Conservation (phyloP, 1,140 invertebrate species). For the Gonatopus flavifemur region DNA sequence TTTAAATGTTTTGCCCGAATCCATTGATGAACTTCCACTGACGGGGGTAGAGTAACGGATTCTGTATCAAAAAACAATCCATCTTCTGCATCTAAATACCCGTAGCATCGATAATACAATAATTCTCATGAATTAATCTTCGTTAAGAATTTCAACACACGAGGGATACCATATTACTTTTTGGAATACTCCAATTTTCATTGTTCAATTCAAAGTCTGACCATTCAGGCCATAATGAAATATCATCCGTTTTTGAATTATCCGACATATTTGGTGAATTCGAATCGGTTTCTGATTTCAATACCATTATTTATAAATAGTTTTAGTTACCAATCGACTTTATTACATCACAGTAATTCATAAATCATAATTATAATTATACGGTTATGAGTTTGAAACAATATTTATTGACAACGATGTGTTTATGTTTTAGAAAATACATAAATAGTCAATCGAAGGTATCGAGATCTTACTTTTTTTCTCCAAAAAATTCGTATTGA, state of each 20-base stretch:
- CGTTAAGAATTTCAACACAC: background rate
- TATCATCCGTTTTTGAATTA: conserved; percentile 15
- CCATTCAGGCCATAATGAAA: conserved; percentile 27
- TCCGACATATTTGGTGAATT: conserved; percentile 19
- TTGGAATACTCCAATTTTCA: conserved; percentile 29
- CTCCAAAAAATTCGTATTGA: too few relatives aligned
- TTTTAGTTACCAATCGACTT: too few relatives aligned
- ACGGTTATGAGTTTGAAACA: too few relatives aligned
- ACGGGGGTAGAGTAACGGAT: conserved; percentile 19
- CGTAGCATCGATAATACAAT: background rate
- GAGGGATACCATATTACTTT: conserved; percentile 16
- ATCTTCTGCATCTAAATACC: conserved; percentile 12
- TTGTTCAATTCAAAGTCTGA: conserved; percentile 26
- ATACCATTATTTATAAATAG: too few relatives aligned
- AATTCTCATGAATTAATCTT: background rate
- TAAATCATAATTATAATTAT: too few relatives aligned
- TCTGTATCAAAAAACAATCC: conserved; percentile 21
- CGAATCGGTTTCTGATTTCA: too few relatives aligned
- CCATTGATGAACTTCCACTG: conserved; percentile 24
- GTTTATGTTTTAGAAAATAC: too few relatives aligned
- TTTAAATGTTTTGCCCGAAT: conserved; percentile 24
- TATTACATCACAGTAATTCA: too few relatives aligned
- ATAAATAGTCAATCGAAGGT: too few relatives aligned
- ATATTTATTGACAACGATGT: too few relatives aligned
- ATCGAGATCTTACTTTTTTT: too few relatives aligned